Conservation (phyloP, 1,140 invertebrate genomes). For the Eupeodes corollae region DNA sequence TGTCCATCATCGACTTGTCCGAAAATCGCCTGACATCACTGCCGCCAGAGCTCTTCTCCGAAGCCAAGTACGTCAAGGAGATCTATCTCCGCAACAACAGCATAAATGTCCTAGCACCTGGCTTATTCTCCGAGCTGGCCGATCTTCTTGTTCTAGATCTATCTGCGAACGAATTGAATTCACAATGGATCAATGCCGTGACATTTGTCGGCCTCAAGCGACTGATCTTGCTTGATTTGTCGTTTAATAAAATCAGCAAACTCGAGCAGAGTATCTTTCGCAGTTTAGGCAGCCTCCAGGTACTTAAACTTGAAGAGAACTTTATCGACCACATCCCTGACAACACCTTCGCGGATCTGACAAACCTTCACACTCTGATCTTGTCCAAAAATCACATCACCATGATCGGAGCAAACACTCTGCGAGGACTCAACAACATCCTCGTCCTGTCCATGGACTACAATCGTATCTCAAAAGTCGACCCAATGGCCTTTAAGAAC, state of each 20-base stretch:
- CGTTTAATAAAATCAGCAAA: slow-evolving; percentile 66
- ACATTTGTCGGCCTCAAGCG: slow-evolving; percentile 74
- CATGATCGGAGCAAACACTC: slow-evolving; percentile 61
- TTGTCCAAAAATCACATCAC: slow-evolving; percentile 77
- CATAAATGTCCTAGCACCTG: slow-evolving; percentile 74
- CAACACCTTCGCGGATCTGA: slow-evolving; percentile 67
- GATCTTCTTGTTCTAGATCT: slow-evolving; percentile 73
- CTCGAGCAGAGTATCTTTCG: slow-evolving; percentile 68
- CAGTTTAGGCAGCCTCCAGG: slow-evolving; percentile 69
- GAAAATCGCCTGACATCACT: slow-evolving; percentile 71
- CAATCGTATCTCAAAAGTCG: slow-evolving; percentile 66
- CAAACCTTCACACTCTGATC: slow-evolving; percentile 72
- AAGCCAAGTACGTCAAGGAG: slow-evolving; percentile 67
- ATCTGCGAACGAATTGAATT: slow-evolving; percentile 73
- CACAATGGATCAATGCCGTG: slow-evolving; percentile 76
- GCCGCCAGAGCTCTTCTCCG: slow-evolving; percentile 70
- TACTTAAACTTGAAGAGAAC: slow-evolving; percentile 72
- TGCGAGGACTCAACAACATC: slow-evolving; percentile 65
- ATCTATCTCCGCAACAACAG: slow-evolving; percentile 76
- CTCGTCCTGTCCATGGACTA: slow-evolving; percentile 72
- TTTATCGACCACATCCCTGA: slow-evolving; percentile 67
- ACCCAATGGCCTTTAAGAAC: slow-evolving; percentile 70
- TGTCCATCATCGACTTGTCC: slow-evolving; percentile 66
- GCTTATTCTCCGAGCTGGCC: slow-evolving; percentile 68
- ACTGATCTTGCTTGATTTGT: slow-evolving; percentile 69